Evolutionary conservation across 2,888 invertebrate genomes (phyloP).

Genomic region (Latheticus oryzae): DNA sequence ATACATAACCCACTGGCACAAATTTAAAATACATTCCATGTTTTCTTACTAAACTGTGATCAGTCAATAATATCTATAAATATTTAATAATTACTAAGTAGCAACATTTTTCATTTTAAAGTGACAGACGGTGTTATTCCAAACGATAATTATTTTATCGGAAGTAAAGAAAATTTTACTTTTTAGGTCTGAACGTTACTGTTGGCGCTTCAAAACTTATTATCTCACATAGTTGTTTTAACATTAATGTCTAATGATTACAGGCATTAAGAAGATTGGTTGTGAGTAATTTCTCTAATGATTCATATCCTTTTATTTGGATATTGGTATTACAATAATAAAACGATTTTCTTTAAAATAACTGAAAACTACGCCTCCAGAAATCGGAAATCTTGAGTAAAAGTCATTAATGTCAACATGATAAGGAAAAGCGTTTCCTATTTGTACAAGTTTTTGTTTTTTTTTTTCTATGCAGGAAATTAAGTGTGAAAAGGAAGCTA

Average conservation of each 20-base stretch:
- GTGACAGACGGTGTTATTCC: too few relatives aligned
- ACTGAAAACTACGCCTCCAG: constrained; percentile 3
- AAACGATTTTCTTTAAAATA: constrained; percentile 3
- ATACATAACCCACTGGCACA: constrained; percentile 36
- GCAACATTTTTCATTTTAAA: too few relatives aligned
- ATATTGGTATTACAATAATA: not conserved
- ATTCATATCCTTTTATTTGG: constrained; percentile 6
- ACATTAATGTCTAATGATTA: constrained; percentile 1
- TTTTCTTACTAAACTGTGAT: constrained; percentile 9
- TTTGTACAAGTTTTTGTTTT: not conserved
- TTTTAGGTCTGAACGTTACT: too few relatives aligned
- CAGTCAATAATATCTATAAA: constrained; percentile 8
- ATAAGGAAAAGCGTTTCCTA: too few relatives aligned
- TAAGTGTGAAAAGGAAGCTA: too few relatives aligned
- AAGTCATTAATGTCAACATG: too few relatives aligned
- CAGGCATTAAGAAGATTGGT: constrained; percentile 2
- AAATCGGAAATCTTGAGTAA: constrained; percentile 10
- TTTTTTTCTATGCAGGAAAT: not conserved
- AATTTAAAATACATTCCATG: constrained; percentile 17
- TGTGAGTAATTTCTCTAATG: constrained; percentile 7
- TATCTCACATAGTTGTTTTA: too few relatives aligned
- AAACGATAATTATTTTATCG: too few relatives aligned
- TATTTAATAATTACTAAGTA: not conserved
- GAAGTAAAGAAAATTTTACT: too few relatives aligned
- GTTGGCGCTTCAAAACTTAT: too few relatives aligned